Conservation (phyloP, 2,888 invertebrate genomes). For the Marasmarcha lunaedactyla region DNA sequence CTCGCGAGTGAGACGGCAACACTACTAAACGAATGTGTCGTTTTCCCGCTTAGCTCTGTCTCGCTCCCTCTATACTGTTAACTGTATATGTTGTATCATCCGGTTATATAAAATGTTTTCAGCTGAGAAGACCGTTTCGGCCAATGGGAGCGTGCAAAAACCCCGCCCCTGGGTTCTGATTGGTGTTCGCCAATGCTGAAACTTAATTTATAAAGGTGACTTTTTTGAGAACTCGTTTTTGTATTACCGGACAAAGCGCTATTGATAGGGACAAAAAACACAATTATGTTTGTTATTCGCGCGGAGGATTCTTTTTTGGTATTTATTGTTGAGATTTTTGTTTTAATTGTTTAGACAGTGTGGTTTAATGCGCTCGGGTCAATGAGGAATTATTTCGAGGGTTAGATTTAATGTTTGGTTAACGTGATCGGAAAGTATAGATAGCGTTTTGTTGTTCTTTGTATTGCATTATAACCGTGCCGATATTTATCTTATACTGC, state of each 20-base stretch:
- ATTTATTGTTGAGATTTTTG: constrained; percentile 40
- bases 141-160: constrained; percentile 35
- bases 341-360: constrained; percentile 39
- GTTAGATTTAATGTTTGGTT: background rate
- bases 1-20: constrained; percentile 34
- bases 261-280: constrained; percentile 62
- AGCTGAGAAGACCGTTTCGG: constrained; percentile 35
- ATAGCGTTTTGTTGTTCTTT: constrained; percentile 1
- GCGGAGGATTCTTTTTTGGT: constrained; percentile 37
- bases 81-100: constrained; percentile 70
- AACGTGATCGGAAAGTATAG: no score
- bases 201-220: constrained; percentile 69
- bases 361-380: constrained; percentile 16
- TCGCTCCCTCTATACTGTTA: constrained; percentile 50
- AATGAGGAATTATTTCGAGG: background rate
- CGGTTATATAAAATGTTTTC: constrained; percentile 68
- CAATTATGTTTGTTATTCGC: constrained; percentile 58
- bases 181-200: constrained; percentile 48
- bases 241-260: constrained; percentile 45
- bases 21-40: constrained; percentile 60
- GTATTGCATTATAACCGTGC: background rate
- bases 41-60: constrained; percentile 39
- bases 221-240: constrained; percentile 59
- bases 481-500: background rate
- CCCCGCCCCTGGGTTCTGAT: constrained; percentile 44